Percentiles rank a stretch among this genome's conserved stretches.
Evolutionary conservation across 2,888 invertebrate species (phyloP).

Genomic region (Dolichomitus sp.): DNA sequence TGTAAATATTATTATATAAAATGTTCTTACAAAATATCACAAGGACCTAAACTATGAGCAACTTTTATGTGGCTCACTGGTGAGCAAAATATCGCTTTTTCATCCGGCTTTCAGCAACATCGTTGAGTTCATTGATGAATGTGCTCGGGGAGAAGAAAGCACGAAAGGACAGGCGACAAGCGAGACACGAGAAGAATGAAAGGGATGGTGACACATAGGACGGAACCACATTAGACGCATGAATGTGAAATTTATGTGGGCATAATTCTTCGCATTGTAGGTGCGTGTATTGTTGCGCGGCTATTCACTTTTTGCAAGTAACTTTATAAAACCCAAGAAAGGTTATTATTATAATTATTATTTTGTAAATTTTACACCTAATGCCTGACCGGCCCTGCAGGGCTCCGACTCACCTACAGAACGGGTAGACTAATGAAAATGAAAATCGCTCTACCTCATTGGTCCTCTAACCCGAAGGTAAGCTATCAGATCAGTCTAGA

Average conservation of each 20-base stretch:
- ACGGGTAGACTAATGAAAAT: too few species aligned
- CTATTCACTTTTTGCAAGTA: not conserved
- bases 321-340: too few species aligned
- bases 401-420: too few species aligned
- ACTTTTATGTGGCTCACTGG: not conserved
- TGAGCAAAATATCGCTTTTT: slow-evolving; percentile 49
- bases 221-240: slow-evolving; percentile 54
- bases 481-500: too few species aligned
- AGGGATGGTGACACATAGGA: slow-evolving; percentile 8
- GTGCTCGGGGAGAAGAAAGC: slow-evolving; percentile 40
- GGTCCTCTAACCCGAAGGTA: too few species aligned
- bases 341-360: too few species aligned
- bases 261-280: slow-evolving; percentile 28
- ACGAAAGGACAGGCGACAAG: slow-evolving; percentile 30
- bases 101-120: slow-evolving; percentile 39
- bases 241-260: slow-evolving; percentile 64
- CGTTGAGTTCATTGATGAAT: slow-evolving; percentile 60
- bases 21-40: not conserved
- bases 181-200: slow-evolving; percentile 49
- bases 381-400: too few species aligned
- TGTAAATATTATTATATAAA: not conserved
- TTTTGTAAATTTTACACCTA: too few species aligned
- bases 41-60: not conserved
- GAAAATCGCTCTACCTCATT: too few species aligned
- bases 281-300: slow-evolving; percentile 43